phyloP scores from a whole-genome alignment of 1,140 invertebrate species.

The Drosophila miranda region DNA sequence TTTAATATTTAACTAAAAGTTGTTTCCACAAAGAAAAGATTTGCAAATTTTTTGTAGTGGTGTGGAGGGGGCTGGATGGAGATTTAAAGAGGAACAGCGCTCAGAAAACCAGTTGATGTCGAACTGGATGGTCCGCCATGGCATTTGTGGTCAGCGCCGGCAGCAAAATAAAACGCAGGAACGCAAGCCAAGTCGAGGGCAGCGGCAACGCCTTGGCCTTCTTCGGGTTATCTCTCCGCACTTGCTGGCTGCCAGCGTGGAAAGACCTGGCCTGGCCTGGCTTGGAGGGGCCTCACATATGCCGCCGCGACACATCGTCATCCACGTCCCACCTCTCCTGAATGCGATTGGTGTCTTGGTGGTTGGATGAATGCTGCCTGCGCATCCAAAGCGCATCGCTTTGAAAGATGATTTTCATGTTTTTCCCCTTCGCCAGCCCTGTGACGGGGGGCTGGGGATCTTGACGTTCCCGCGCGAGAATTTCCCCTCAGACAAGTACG shows the following conservation, averaged over 20 bases:
- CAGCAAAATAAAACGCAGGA: conserved; percentile 67
- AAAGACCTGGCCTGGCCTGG: conserved; percentile 13
- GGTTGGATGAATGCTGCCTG: conserved; percentile 21
- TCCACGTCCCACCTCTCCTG: conserved; percentile 36
- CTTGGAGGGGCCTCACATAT: background rate
- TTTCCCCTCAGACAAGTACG: conserved; percentile 1
- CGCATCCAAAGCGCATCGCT: conserved; percentile 55
- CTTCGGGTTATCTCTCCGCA: conserved; percentile 54
- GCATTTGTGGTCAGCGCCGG: conserved; percentile 49
- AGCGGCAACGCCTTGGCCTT: conserved; percentile 18
- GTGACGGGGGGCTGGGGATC: background rate
- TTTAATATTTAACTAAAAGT: too few relatives aligned
- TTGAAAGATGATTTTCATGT: conserved; percentile 81
- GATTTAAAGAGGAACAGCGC: background rate
- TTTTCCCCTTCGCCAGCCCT: conserved; percentile 48
- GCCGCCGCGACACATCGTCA: background rate
- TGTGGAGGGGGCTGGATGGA: too few relatives aligned
- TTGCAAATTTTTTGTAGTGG: too few relatives aligned
- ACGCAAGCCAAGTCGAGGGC: conserved; percentile 25
- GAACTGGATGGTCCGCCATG: conserved; percentile 41
- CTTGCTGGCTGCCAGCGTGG: conserved; percentile 41
- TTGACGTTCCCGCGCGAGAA: conserved; percentile 3
- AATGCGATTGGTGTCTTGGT: conserved; percentile 42
- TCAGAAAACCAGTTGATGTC: conserved; percentile 64
- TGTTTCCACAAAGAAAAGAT: too few relatives aligned